These are phyloP conservation scores for Leucopternis melanops DNA, from an alignment of 2,113 vertebrate species.

Conservation along the genomic window DNA sequence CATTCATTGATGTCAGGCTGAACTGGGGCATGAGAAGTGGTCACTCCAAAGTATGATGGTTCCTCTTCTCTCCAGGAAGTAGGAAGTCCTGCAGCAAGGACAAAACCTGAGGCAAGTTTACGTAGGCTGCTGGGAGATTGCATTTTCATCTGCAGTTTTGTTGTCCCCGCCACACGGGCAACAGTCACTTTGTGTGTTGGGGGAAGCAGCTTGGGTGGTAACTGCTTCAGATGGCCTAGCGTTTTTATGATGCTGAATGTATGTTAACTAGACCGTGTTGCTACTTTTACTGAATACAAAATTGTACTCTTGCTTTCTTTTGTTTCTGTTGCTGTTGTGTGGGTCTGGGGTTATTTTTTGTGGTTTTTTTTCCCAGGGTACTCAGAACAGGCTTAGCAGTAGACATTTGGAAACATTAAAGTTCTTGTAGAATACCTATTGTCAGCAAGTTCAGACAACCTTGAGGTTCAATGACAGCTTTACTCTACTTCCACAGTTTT, in stretches of 20 bases:
- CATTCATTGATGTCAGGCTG: not conserved
- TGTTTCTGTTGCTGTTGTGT: too few species aligned
- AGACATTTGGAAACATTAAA: not conserved
- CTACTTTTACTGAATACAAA: not conserved
- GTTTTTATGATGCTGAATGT: not conserved
- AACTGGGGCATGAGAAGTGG: not conserved
- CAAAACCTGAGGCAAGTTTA: not conserved
- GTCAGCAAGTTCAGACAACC: not conserved
- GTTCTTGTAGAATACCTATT: not conserved
- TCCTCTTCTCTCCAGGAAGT: rapidly evolving
- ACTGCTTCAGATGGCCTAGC: not conserved
- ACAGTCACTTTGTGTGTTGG: too few species aligned
- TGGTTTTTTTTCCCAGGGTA: not conserved
- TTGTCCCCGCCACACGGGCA: not conserved
- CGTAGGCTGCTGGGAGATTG: rapidly evolving
- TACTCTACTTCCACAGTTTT: not conserved
- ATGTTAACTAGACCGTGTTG: not conserved
- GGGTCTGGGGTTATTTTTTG: too few species aligned
- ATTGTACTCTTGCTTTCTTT: not conserved
- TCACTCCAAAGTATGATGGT: not conserved
- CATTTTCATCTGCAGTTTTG: not conserved
- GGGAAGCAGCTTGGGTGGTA: not conserved
- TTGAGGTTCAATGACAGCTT: not conserved
- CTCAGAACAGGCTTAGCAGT: not conserved
- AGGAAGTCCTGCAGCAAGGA: not conserved